Evolutionary conservation across 2,113 vertebrate genomes (phyloP).

Genomic region (Semicossyphus pulcher): DNA sequence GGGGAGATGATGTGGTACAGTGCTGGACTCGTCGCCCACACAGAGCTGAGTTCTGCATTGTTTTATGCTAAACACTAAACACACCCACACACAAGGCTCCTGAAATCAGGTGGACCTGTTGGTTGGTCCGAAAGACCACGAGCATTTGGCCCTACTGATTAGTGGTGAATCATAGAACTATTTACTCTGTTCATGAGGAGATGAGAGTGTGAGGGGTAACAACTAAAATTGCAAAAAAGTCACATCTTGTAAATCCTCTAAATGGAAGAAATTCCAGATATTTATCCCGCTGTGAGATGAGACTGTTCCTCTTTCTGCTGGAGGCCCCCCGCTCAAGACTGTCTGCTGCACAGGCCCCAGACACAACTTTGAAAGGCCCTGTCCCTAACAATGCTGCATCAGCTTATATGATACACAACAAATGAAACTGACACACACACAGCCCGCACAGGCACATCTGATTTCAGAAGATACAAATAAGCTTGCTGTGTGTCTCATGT

Average conservation of each 20-base stretch:
- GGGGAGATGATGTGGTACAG: slow-evolving; percentile 81
- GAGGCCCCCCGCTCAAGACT: slow-evolving; percentile 11
- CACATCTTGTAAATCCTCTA: no score
- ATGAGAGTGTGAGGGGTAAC: background rate
- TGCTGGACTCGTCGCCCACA: slow-evolving; percentile 68
- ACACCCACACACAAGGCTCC: background rate
- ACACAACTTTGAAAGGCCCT: background rate
- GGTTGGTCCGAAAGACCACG: background rate
- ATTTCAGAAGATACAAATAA: background rate
- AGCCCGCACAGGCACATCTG: background rate
- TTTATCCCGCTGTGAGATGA: background rate
- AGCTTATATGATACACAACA: background rate
- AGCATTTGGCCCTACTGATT: background rate
- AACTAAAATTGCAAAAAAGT: no score
- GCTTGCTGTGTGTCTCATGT: background rate
- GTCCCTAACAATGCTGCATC: background rate
- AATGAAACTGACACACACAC: no score
- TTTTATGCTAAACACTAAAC: slow-evolving; percentile 8
- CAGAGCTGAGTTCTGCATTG: slow-evolving; percentile 35
- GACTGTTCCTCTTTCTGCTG: background rate
- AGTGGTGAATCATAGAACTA: background rate
- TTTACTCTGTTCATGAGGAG: background rate
- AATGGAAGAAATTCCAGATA: slow-evolving; percentile 6
- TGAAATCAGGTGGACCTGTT: background rate
- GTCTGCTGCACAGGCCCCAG: background rate